Conservation (phyloP, 2,797 vertebrate genomes). For the Myiotriccus ornatus region DNA sequence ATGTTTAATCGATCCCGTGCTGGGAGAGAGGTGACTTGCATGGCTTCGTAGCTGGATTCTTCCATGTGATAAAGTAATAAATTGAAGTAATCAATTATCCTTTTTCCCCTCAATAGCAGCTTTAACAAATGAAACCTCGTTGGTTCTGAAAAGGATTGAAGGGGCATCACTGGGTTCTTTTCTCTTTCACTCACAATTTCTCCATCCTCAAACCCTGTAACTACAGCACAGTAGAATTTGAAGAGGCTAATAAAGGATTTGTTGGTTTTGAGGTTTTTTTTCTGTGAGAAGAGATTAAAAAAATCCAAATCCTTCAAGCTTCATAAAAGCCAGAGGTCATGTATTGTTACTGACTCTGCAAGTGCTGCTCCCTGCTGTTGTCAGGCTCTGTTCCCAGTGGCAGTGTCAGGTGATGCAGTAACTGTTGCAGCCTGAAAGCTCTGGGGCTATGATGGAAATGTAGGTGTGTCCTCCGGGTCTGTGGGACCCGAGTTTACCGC, state of each 20-base stretch:
- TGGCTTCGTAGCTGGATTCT: neutral
- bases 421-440: neutral
- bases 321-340: no score
- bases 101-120: neutral
- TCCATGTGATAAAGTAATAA: neutral
- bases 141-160: neutral
- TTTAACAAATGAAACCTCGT: neutral
- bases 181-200: neutral
- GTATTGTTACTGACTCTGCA: neutral
- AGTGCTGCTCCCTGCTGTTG: neutral
- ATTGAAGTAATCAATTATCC: neutral
- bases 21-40: neutral
- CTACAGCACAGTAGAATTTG: neutral
- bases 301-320: no score
- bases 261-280: accelerated
- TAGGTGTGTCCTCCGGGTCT: neutral
- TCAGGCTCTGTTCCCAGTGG: neutral
- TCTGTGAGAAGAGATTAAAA: no score
- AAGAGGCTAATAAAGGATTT: neutral
- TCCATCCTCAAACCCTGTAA: neutral
- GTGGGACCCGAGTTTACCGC: neutral
- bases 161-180: neutral
- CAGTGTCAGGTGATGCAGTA: neutral
- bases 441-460: neutral
- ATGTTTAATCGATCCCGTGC: neutral